A percentile compares a stretch with the other conserved stretches of the same genome.
Conservation (phyloP, 2,113 vertebrate genomes). For the Podiceps cristatus region DNA sequence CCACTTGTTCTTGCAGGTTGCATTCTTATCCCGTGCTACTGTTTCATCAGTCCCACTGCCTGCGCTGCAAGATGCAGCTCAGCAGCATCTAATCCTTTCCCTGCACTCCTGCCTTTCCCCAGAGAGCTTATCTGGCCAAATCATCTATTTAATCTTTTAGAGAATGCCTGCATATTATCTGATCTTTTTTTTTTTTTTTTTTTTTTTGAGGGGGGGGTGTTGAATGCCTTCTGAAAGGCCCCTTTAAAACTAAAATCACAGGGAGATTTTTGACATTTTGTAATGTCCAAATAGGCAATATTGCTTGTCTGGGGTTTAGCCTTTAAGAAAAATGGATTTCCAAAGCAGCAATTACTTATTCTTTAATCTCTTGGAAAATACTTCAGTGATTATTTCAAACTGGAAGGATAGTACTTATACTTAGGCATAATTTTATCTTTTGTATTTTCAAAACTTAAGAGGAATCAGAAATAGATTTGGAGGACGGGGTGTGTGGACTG, state of each 20-base stretch:
- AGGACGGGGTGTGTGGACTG: fast-evolving
- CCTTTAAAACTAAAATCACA: neutral
- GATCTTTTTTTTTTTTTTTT: neutral
- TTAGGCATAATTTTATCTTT: neutral
- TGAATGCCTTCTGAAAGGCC: neutral
- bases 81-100: neutral
- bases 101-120: neutral
- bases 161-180: neutral
- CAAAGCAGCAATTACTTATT: neutral
- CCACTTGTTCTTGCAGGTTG: neutral
- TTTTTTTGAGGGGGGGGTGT: too few relatives aligned
- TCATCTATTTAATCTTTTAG: neutral
- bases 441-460: neutral
- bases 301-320: neutral
- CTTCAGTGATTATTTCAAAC: neutral
- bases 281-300: neutral
- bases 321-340: neutral
- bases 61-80: neutral
- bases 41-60: neutral
- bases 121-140: neutral
- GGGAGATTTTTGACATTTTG: neutral
- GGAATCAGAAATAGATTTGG: neutral
- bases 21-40: neutral
- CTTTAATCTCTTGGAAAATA: neutral
- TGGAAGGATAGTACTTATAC: neutral